phyloP scores from a whole-genome alignment of 2,888 invertebrate species.

The Cyrtodaria siliqua region DNA sequence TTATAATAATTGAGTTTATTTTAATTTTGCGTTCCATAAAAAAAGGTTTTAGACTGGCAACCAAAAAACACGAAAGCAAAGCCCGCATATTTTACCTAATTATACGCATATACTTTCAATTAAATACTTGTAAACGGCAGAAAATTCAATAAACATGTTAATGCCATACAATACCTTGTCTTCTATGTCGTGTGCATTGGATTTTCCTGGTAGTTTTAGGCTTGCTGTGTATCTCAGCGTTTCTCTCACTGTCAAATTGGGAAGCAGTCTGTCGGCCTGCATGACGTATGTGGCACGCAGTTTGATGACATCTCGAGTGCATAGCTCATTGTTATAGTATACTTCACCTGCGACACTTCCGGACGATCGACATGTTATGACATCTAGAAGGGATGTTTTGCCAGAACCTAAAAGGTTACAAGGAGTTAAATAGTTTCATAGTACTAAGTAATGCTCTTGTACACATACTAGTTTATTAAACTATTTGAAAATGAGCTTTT shows the following conservation, averaged over 20 bases:
- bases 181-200: background rate
- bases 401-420: too few relatives aligned
- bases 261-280: constrained; percentile 93
- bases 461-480: too few relatives aligned
- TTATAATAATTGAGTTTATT: too few relatives aligned
- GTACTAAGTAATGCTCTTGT: too few relatives aligned
- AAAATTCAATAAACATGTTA: background rate
- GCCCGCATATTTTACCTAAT: too few relatives aligned
- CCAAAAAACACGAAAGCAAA: too few relatives aligned
- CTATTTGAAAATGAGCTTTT: too few relatives aligned
- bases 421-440: too few relatives aligned
- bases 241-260: constrained; percentile 95
- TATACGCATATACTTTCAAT: too few relatives aligned
- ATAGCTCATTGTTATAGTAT: constrained; percentile 54
- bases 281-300: constrained; percentile 94
- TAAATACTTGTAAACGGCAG: too few relatives aligned
- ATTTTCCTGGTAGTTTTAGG: constrained; percentile 82
- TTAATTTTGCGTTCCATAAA: too few relatives aligned
- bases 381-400: constrained; percentile 95
- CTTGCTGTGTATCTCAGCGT: constrained; percentile 81
- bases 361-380: constrained; percentile 89
- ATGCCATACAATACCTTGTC: background rate
- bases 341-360: constrained; percentile 66
- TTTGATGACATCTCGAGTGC: constrained; percentile 90
- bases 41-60: too few relatives aligned